A percentile compares a stretch with the other conserved stretches of the same genome.
phyloP scores from a whole-genome alignment of 2,113 vertebrate genomes.

The Lates calcarifer region DNA sequence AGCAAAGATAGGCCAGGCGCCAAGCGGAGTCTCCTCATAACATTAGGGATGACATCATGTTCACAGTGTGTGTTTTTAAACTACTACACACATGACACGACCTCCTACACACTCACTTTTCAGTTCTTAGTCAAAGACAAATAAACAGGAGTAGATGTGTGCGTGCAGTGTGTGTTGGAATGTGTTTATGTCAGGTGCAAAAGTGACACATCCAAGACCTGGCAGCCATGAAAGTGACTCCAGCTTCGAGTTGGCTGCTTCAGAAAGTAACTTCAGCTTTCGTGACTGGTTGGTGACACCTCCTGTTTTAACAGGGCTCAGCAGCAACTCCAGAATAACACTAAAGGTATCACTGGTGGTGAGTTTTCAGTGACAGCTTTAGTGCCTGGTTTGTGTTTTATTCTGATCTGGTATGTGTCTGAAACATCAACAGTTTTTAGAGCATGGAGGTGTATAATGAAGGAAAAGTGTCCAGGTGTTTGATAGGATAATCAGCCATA shows the following conservation, averaged over 20 bases:
- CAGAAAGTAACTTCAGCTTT: slow-evolving; percentile 12
- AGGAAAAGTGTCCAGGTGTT: not conserved
- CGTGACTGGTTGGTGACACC: slow-evolving; percentile 36
- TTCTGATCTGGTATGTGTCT: slow-evolving; percentile 15
- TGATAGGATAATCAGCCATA: not conserved
- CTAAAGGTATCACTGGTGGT: not conserved
- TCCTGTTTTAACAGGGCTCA: slow-evolving; percentile 37
- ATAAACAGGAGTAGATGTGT: slow-evolving; percentile 2
- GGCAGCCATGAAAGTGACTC: slow-evolving; percentile 15
- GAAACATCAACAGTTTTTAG: not conserved
- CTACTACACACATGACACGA: not conserved
- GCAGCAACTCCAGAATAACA: slow-evolving; percentile 37
- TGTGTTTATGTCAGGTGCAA: slow-evolving; percentile 36
- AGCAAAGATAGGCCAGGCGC: slow-evolving; percentile 48
- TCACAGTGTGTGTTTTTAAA: slow-evolving; percentile 33
- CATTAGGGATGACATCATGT: slow-evolving; percentile 69
- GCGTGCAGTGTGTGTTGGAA: not conserved
- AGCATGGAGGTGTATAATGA: not conserved
- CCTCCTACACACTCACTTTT: not conserved
- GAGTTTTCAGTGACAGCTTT: not conserved
- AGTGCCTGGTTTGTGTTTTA: not conserved
- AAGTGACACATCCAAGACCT: slow-evolving; percentile 38
- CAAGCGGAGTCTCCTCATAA: slow-evolving; percentile 40
- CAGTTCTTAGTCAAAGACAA: slow-evolving; percentile 23
- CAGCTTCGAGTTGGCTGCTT: not conserved